Base-by-base conservation (phyloP, 2,888 invertebrate genomes). In the Mythimna impura region DNA sequence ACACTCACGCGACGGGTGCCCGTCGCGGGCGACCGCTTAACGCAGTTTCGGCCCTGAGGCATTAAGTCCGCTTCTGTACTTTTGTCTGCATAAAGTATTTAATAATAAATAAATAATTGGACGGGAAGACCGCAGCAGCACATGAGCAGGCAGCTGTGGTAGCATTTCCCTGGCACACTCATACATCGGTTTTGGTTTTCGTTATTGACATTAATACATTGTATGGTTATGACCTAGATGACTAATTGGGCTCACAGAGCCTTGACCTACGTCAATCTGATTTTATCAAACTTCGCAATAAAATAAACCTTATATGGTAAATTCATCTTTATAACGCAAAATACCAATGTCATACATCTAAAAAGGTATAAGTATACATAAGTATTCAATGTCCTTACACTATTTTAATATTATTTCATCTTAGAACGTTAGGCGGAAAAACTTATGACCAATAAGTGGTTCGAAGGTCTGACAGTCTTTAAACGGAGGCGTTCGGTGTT, bases 201-300 rank as follows among this genome's bases (percentile, higher is more conserved):
- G 71, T 61, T 72, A 79, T 73, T 78, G 70, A 50, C 71, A 30
- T 61, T 12, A 58, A 40, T 10, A 66, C 60, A 58, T 34, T 74
- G 62, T 72, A 74, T 75, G 20, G 47, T 66, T 54, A n/a, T 68
- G 82, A 77, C 76, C 79, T 69, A 82, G 34, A 71, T 78, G 52
- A 73, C 62, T 36, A 68, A 61, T 60, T 62, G 43, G 36, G 63
- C 54, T 54, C 30, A 10, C 50, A 22, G 50, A 55, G 12, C 86
- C 81, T 86, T 83, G 84, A 58, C 83, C 73, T 67, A 66, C 65
- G 60, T 12, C 47, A 34, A 58, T 62, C 54, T 55, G 63, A 79
- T 85, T 71, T 54, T 34, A 82, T 79, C 67, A 73, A 70, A 66
- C 36, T 58, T 54, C 7, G 5, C 25, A 78, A 34, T 57, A 66